Evolutionary conservation across 1,140 invertebrate species (phyloP), one percentile per base, ranked within the genome.

Genomic region (Drosophila obscura): DNA sequence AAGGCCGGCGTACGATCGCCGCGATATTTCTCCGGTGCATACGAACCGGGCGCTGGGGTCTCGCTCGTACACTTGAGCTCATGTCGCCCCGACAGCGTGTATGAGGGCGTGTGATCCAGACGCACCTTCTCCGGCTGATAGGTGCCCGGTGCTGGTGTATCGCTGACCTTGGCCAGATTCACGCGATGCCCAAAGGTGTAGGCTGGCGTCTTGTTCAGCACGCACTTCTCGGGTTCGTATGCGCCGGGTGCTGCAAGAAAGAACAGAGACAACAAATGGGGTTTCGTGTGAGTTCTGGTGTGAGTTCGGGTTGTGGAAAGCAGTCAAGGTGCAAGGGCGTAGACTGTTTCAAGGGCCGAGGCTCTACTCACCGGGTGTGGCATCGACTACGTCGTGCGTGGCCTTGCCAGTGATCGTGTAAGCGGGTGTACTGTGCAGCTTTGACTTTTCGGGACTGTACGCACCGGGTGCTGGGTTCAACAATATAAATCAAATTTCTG

Each of bases 201-300:
- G 71, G 94, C 93, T 15, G 94, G 94, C 41, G 93, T 87, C 64
- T 88, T 93, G 51, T 92, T 92, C 22, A 93, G 82, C 41, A 95
- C 93, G 9, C 94, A 94, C 87, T 96, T 95, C 78, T 97, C 96
- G 5, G 96, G 96, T 93, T 95, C 93, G 93, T 98, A 94, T 91
- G 95, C 93, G 85, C 96, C 93, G 77, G 97, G 94, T 73, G 96
- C 95, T 39, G 97, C 11, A 83, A 83, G 1, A 52, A 43, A 52
- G 22, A 73, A 13, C 35, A 39, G 19, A 19, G 19, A 39, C 11
- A 39, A 13, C 11, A 39, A 39, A 13, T 11, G 35, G 35, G 35
- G 11, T 13, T 13, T 41, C 26, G 49, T 5, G 49, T 49, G 7
- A 31, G 49, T 31, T 15, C 50, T 3, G 28, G 39, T 9, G 8